Conservation (phyloP, 1,140 invertebrate species). For the Orchestia grillus region DNA sequence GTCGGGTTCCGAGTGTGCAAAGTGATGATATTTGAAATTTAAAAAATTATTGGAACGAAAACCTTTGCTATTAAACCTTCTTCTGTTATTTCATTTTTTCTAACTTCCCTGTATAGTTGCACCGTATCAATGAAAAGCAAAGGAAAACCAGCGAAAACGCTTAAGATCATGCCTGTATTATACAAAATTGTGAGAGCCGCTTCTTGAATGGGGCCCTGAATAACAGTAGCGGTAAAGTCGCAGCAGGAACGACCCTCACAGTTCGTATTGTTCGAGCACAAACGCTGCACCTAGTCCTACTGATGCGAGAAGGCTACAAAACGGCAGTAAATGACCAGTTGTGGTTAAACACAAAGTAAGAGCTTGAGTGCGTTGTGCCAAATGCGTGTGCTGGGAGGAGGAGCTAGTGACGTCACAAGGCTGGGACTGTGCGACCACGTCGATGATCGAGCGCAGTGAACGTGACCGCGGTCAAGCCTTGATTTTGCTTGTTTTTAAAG, state of each 20-base stretch:
- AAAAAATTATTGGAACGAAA: no score
- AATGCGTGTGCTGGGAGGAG: not conserved
- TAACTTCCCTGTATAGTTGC: no score
- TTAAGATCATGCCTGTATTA: not conserved
- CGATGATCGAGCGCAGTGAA: not conserved
- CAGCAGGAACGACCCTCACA: not conserved
- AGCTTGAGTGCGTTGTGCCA: not conserved
- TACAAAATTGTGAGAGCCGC: not conserved
- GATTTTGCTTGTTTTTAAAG: conserved; percentile 48
- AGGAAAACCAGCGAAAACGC: not conserved
- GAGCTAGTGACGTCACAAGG: conserved; percentile 26
- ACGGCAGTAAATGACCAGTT: not conserved
- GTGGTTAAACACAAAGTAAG: not conserved
- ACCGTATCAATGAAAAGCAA: no score
- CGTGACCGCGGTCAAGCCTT: not conserved
- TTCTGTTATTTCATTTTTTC: no score
- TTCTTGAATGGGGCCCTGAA: not conserved
- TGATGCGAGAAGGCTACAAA: not conserved
- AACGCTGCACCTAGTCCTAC: not conserved
- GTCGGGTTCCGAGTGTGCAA: no score
- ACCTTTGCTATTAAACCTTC: no score
- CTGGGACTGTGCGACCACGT: conserved; percentile 3
- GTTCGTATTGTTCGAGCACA: not conserved
- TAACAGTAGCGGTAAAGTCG: not conserved
- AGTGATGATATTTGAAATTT: no score